Conservation (phyloP, 1,140 invertebrate species). For the Caenorhabditis briggsae region DNA sequence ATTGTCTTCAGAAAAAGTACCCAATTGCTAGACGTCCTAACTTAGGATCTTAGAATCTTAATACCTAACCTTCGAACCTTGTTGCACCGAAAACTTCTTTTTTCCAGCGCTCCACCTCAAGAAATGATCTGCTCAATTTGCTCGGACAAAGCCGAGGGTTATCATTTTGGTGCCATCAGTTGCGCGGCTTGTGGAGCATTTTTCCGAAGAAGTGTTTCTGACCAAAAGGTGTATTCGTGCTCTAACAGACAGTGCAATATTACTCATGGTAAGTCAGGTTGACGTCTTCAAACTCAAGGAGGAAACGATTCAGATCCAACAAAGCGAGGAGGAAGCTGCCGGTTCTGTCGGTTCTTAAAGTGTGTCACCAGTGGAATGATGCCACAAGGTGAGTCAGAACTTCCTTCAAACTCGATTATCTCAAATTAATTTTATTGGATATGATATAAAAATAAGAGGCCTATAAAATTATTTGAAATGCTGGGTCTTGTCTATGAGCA, state of each 20-base stretch:
- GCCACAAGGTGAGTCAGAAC: not conserved
- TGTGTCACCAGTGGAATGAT: slow-evolving; percentile 51
- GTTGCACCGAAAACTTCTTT: no score
- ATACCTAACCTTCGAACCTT: no score
- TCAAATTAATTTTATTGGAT: no score
- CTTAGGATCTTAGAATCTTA: no score
- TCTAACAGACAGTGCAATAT: slow-evolving; percentile 35
- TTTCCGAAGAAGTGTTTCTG: slow-evolving; percentile 37
- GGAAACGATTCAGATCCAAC: not conserved
- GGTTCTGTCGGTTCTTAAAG: slow-evolving; percentile 40
- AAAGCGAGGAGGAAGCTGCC: slow-evolving; percentile 14
- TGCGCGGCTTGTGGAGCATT: slow-evolving; percentile 51
- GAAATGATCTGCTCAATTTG: slow-evolving; percentile 47
- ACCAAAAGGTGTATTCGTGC: slow-evolving; percentile 46
- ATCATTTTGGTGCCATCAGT: slow-evolving; percentile 40
- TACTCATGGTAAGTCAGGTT: not conserved
- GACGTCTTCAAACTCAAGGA: not conserved
- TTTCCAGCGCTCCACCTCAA: not conserved
- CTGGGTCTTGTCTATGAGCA: no score
- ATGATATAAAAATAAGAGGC: no score
- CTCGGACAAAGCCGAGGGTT: slow-evolving; percentile 38
- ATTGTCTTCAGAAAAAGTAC: no score
- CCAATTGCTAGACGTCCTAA: no score
- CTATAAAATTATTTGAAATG: no score
- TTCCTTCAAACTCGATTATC: not conserved